Percentiles rank a stretch among this genome's conserved stretches.
phyloP scores from a whole-genome alignment of 2,888 invertebrate genomes.

The Zele albiditarsus region DNA sequence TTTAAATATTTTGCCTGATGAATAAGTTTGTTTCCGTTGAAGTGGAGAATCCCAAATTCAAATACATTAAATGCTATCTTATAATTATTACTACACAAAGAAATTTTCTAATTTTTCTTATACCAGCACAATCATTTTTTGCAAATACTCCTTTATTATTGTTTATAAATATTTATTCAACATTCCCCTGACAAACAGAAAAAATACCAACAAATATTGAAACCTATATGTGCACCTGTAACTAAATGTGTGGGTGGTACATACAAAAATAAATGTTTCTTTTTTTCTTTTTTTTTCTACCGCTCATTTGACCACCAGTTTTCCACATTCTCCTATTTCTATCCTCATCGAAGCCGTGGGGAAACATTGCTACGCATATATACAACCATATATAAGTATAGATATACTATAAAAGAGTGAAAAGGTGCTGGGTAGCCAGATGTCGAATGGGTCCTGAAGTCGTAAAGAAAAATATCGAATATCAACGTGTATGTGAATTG shows the following conservation, averaged over 20 bases:
- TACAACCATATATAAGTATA: not conserved
- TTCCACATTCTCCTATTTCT: not conserved
- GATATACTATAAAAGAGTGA: not conserved
- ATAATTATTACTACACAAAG: too few relatives aligned
- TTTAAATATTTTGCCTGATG: too few relatives aligned
- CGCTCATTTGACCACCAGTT: conserved; percentile 32
- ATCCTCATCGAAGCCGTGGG: not conserved
- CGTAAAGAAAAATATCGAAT: conserved; percentile 45
- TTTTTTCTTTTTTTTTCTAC: conserved; percentile 12
- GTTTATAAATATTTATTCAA: too few relatives aligned
- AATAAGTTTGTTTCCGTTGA: too few relatives aligned
- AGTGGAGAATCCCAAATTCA: too few relatives aligned
- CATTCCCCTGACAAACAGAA: too few relatives aligned
- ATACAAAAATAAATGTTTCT: conserved; percentile 22
- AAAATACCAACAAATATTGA: not conserved
- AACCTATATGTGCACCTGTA: conserved; percentile 33
- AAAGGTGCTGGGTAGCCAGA: conserved; percentile 32
- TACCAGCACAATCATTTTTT: too few relatives aligned
- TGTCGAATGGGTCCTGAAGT: conserved; percentile 42
- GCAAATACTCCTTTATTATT: too few relatives aligned
- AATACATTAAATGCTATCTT: too few relatives aligned
- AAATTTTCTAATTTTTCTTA: too few relatives aligned
- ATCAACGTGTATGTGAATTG: not conserved
- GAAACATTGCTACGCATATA: not conserved
- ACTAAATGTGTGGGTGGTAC: conserved; percentile 16